Conservation (phyloP, 1,140 invertebrate genomes). For the Rhagoletis zephyria region DNA sequence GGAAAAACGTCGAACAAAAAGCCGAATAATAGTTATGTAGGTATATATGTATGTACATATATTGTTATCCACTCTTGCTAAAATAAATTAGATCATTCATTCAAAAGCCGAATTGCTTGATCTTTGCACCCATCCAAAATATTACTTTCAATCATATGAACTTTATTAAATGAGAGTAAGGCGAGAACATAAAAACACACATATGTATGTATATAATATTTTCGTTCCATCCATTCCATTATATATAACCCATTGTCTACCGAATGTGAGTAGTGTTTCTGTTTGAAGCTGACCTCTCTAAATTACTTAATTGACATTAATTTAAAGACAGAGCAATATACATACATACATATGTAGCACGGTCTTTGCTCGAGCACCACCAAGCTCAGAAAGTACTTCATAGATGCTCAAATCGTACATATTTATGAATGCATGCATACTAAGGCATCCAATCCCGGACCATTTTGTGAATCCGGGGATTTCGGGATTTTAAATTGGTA, state of each 20-base stretch:
- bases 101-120: not conserved
- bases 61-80: too few species aligned
- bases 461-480: too few species aligned
- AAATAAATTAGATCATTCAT: not conserved
- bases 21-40: too few species aligned
- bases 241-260: not conserved
- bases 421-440: too few species aligned
- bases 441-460: too few species aligned
- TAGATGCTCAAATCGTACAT: too few species aligned
- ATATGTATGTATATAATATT: not conserved
- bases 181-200: not conserved
- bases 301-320: conserved; percentile 74
- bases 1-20: too few species aligned
- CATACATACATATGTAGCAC: too few species aligned
- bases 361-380: too few species aligned
- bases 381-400: too few species aligned
- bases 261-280: not conserved
- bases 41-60: too few species aligned
- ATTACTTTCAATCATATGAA: not conserved
- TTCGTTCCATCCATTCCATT: not conserved
- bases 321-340: conserved; percentile 62
- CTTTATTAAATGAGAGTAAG: not conserved
- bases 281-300: conserved; percentile 66
- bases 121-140: not conserved
- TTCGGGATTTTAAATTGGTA: too few species aligned